Evolutionary conservation across 1,140 invertebrate species (phyloP).

Genomic region (Gryon sp.): DNA sequence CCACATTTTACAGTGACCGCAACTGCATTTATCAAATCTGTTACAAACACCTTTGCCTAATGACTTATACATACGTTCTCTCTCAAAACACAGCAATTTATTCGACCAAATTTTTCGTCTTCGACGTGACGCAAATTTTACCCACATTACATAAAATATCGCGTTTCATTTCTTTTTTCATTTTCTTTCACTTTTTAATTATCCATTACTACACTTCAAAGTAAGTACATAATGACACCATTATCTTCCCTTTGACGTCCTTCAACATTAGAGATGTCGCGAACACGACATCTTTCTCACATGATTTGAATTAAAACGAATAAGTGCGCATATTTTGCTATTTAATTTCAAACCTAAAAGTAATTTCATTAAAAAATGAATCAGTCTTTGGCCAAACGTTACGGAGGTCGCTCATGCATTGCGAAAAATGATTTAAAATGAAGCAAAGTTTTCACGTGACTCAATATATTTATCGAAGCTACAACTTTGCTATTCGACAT

Average conservation of each 20-base stretch:
- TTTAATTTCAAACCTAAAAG: background rate
- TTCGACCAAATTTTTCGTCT: conserved; percentile 5
- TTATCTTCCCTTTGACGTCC: too few relatives aligned
- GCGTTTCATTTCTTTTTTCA: too few relatives aligned
- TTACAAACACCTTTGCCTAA: conserved; percentile 50
- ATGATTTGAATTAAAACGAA: too few relatives aligned
- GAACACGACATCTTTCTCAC: too few relatives aligned
- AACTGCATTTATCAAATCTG: conserved; percentile 51
- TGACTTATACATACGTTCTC: conserved; percentile 45
- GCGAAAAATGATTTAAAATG: conserved; percentile 20
- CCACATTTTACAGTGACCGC: conserved; percentile 47
- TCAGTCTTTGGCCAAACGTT: background rate
- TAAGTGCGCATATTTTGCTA: too few relatives aligned
- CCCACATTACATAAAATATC: background rate
- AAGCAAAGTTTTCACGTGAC: conserved; percentile 4
- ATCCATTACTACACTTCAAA: conserved; percentile 1
- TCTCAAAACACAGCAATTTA: conserved; percentile 20
- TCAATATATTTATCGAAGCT: conserved; percentile 51
- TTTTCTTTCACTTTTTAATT: too few relatives aligned
- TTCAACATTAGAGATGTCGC: too few relatives aligned
- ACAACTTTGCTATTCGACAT: conserved; percentile 40
- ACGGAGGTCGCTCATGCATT: background rate
- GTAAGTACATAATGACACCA: conserved; percentile 15
- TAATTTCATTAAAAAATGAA: conserved; percentile 8
- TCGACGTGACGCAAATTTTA: background rate